Evolutionary conservation across 2,888 invertebrate species (phyloP).

Genomic region (Morpho achilles): DNA sequence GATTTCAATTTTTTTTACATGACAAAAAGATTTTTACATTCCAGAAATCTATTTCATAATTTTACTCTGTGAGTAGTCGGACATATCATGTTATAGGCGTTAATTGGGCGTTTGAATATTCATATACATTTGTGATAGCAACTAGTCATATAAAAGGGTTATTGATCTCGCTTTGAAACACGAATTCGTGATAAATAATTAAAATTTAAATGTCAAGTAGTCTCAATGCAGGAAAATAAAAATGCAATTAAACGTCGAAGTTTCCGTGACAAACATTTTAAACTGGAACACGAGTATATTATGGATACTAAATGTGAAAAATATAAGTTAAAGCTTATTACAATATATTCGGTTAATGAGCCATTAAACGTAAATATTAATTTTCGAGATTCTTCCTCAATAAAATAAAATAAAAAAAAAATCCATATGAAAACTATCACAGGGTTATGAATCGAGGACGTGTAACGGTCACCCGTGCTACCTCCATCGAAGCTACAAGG

Average conservation of each 20-base stretch:
- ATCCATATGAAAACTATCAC: background rate
- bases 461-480: slow-evolving; percentile 2
- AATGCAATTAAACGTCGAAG: slow-evolving; percentile 7
- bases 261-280: background rate
- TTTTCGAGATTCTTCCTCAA: background rate
- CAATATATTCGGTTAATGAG: slow-evolving; percentile 12
- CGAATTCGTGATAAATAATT: background rate
- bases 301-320: background rate
- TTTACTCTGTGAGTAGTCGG: background rate
- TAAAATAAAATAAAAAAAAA: background rate
- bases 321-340: slow-evolving; percentile 2
- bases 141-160: slow-evolving; percentile 4
- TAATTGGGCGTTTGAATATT: slow-evolving; percentile 2
- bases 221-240: slow-evolving; percentile 8
- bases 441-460: slow-evolving; percentile 1
- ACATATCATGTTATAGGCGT: background rate
- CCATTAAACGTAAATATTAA: background rate
- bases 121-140: background rate
- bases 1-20: too few species aligned
- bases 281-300: slow-evolving; percentile 5
- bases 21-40: too few species aligned
- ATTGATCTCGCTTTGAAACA: slow-evolving; percentile 9
- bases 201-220: background rate
- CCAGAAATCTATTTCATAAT: background rate
- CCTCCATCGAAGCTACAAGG: slow-evolving; percentile 1